Evolutionary conservation across 2,888 invertebrate genomes (phyloP), one percentile per base, ranked within the genome.

Genomic region (Nipponacmea schrenckii): DNA sequence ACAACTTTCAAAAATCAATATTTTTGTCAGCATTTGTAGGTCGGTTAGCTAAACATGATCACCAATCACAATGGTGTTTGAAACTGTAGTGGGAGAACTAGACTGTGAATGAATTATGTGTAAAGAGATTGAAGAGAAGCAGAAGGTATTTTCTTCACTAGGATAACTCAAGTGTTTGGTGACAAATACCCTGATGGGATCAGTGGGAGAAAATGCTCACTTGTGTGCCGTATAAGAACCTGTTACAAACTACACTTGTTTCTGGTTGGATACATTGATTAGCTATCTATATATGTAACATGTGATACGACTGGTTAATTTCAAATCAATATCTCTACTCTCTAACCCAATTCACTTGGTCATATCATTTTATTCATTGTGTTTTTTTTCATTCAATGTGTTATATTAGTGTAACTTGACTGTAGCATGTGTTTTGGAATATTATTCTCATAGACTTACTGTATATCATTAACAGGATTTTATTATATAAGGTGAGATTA

Each of bases 261-360:
- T 39, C 39, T 39, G 39, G 39, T 39, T 39, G 39, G 67, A 46
- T 67, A 39, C 31, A 67, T 67, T 67, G 67, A 50, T 67, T 50
- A 20, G 39, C 67, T n/a, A 17, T 24, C 44, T 24, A 20, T 45
- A 15, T 27, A 50, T 56, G 67, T 67, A 56, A 56, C 50, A 67
- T 67, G 67, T 56, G 56, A 56, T 67, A 48, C 48, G 67, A 67
- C 26, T 27, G 56, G 67, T 12, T 56, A 24, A 56, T 67, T 46
- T 17, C 31, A 20, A 50, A 56, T 56, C 56, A 56, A 56, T 56
- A 56, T 56, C 24, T 56, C 39, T 39, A 39, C 39, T 39, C 39
- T 39, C 39, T 39, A 39, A 39, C 39, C 10, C 39, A 39, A 39
- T 39, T 39, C 39, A 39, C 39, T 46, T 45, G 8, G 45, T 45